Percentiles rank a stretch among this genome's conserved stretches.
Conservation (phyloP, 2,113 vertebrate species). For the Ciconia boyciana region DNA sequence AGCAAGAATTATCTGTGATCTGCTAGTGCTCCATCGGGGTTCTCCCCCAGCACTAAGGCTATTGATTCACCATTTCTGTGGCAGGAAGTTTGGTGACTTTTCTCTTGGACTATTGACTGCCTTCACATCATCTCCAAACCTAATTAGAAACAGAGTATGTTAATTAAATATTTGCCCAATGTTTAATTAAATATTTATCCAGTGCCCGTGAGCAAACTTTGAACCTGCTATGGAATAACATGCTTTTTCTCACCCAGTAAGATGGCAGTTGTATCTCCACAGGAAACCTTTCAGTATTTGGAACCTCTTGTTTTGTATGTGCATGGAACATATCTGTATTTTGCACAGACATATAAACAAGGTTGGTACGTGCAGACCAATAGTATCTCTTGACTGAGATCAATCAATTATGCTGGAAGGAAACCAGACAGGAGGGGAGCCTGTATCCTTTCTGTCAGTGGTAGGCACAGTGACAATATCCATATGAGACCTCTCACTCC, state of each 20-base stretch:
- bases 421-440: neutral
- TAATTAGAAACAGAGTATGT: neutral
- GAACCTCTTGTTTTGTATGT: neutral
- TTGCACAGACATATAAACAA: accelerated
- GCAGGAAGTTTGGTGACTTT: neutral
- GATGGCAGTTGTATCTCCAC: neutral
- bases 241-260: neutral
- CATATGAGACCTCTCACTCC: accelerated
- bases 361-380: neutral
- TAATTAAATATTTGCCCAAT: neutral
- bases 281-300: neutral
- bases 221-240: neutral
- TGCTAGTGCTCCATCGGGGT: accelerated
- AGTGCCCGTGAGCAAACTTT: neutral
- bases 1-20: neutral
- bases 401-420: neutral
- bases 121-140: neutral
- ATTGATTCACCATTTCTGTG: neutral
- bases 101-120: neutral
- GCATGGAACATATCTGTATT: accelerated
- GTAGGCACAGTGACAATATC: neutral
- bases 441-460: neutral
- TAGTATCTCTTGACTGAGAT: accelerated
- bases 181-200: conserved; percentile 8
- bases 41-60: accelerated